Conservation (phyloP, 2,797 vertebrate genomes). For the Sebastes taczanowskii region DNA sequence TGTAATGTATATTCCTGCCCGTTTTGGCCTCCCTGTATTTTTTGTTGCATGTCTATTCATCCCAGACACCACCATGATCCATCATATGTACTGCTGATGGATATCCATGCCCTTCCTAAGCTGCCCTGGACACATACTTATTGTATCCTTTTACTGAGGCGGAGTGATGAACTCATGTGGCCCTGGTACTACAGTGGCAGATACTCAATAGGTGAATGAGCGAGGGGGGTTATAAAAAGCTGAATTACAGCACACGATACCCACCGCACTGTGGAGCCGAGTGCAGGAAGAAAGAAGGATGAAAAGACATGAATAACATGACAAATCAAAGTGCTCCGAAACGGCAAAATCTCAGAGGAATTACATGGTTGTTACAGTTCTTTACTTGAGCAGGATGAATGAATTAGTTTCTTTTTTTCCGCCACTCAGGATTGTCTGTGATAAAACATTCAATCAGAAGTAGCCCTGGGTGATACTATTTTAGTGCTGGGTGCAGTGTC, state of each 20-base stretch:
- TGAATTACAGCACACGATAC: conserved; percentile 73
- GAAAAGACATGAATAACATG: conserved; percentile 78
- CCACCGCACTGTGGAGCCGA: conserved; percentile 48
- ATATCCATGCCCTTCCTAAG: conserved; percentile 81
- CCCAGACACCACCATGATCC: conserved; percentile 73
- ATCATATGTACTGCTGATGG: conserved; percentile 79
- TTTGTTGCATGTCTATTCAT: conserved; percentile 82
- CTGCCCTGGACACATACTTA: conserved; percentile 81
- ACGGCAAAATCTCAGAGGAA: conserved; percentile 76
- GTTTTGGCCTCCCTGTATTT: conserved; percentile 79
- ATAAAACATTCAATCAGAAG: conserved; percentile 81
- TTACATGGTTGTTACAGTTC: conserved; percentile 80
- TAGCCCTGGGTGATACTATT: conserved; percentile 82
- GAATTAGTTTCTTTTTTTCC: conserved; percentile 81
- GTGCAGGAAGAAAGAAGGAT: conserved; percentile 60
- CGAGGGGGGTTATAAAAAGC: conserved; percentile 74
- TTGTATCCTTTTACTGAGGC: conserved; percentile 82
- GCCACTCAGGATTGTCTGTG: conserved; percentile 79
- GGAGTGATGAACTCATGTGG: conserved; percentile 75
- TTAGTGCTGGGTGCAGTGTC: conserved; percentile 70
- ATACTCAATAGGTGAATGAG: conserved; percentile 77
- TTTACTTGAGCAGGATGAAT: conserved; percentile 81
- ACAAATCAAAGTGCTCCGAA: conserved; percentile 78
- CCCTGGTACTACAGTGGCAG: conserved; percentile 68
- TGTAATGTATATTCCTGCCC: conserved; percentile 81